Base-by-base conservation (phyloP, 2,113 vertebrate genomes). In the Lonchura striata region DNA sequence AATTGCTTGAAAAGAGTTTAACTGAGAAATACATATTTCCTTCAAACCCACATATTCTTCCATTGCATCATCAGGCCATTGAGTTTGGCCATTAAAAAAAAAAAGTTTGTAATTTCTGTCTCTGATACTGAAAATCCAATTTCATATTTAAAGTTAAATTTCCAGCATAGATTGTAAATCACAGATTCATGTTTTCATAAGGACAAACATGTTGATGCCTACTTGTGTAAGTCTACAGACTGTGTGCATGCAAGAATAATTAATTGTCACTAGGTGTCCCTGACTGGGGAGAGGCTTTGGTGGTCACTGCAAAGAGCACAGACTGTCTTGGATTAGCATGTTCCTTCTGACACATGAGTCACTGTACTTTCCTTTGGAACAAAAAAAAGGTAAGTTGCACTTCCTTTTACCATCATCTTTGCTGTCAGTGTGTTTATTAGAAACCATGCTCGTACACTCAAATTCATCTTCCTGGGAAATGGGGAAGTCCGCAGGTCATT, bases 311-410 rank as follows among this genome's bases (percentile, higher is more conserved):
- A 18, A 92, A 75, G 19, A 22, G 52, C 27, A 81, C 8, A 15
- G 71, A 70, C 39, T 88, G 74, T 61, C 65, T 85, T 78, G 91
- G 88, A 80, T 89, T 82, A 91, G 69, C 14, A 1, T 53, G 82
- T 90, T 96, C 65, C 63, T 92, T 90, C 42, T 60, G 60, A 76
- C 61, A 84, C 44, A 85, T 94, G 96, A 94, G 82, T 94, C 95
- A 95, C 63, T 74, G 80, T 94, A 82, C 86, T 97, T 95, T 95
- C 89, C 78, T 96, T 61, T 53, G 52, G 44, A 74, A 82, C 90
- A 91, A 91, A 93, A 91, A 59, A 15, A 28, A 56, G 27, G 71
- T 46, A 72, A 78, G 68, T 49, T 91, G 66, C 35, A 90, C 53
- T 89, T 78, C 92, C 81, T 94, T 91, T 96, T 93, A 81, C 66